Evolutionary conservation across 2,888 invertebrate species (phyloP), one percentile per base, ranked within the genome.

Genomic region (Biston stratarius): DNA sequence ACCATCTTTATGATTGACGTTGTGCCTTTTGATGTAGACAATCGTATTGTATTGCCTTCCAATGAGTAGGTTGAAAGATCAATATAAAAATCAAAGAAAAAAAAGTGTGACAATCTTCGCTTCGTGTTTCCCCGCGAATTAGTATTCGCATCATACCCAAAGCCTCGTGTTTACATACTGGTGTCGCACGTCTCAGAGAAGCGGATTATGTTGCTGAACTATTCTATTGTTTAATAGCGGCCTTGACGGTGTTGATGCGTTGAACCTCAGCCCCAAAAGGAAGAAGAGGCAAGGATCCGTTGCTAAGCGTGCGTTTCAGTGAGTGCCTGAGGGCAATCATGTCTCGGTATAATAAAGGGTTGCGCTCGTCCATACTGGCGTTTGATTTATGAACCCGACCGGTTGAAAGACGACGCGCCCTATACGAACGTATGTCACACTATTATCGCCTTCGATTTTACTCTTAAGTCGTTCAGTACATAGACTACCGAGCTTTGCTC

Each of bases 311-410:
- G 89, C 90, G 87, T 87, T 90, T 83, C 83, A 77, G 80, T 76
- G 83, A 89, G 83, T 87, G 91, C 92, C 89, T 79, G 86, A 84
- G 93, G 93, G 87, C 90, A 90, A 92, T 92, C 93, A 93, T 92
- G 93, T 88, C 92, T 89, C 82, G 85, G 83, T 84, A 84, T 92
- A 93, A 93, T 92, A 90, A 91, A 91, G 92, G 92, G 90, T 86
- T 91, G 88, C 82, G 86, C 82, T 81, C 86, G 89, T 88, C 89
- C 85, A 86, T 86, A 87, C 81, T 79, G 89, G 77, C 81, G 84
- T 84, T 82, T 89, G 89, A 92, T 93, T 92, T 93, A 92, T 92
- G 81, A 85, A 61, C 74, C 9, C 69, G 77, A 74, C 76, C 74
- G 77, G 75, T 76, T 80, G 74, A 82, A 82, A 83, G 83, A 80